These are phyloP conservation scores for Nibea albiflora DNA, from an alignment of 2,113 vertebrate species.

Conservation along the genomic window DNA sequence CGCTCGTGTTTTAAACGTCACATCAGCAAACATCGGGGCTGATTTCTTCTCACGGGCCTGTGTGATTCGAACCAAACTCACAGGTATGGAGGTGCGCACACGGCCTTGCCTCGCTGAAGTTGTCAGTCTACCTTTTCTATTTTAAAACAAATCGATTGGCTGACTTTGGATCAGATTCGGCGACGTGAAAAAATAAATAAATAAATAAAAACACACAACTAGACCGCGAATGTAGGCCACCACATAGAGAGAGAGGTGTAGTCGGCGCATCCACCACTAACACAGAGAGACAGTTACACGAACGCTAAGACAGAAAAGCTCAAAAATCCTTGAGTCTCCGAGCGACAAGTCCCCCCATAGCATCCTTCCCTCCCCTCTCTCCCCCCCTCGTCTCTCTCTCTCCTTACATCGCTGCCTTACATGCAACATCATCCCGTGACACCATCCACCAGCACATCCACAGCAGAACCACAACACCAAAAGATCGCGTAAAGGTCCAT, in stretches of 20 bases:
- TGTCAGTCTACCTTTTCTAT: constrained; percentile 36
- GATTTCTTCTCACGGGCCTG: constrained; percentile 2
- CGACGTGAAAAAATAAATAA: neutral
- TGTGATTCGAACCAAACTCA: neutral
- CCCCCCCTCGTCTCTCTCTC: neutral
- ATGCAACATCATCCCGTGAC: constrained; percentile 69
- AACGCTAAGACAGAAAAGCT: constrained; percentile 27
- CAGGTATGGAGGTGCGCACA: constrained; percentile 28
- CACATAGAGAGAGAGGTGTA: constrained; percentile 7
- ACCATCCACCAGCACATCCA: constrained; percentile 49
- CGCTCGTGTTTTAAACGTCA: constrained; percentile 19
- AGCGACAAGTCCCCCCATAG: constrained; percentile 49
- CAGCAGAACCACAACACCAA: constrained; percentile 41
- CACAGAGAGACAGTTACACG: neutral
- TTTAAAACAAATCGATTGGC: constrained; percentile 46
- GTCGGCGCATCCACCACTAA: neutral
- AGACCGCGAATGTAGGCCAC: constrained; percentile 62
- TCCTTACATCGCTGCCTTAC: constrained; percentile 43
- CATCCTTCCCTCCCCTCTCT: constrained; percentile 37
- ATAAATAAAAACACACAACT: constrained; percentile 28
- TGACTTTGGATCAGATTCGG: constrained; percentile 41
- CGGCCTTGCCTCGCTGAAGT: constrained; percentile 54
- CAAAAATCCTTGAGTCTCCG: constrained; percentile 38
- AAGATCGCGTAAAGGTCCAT: constrained; percentile 18
- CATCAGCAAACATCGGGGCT: constrained; percentile 24